Percentiles rank a stretch among this genome's conserved stretches.
phyloP scores from a whole-genome alignment of 1,140 invertebrate species.

The Proctacanthus coquilletti region DNA sequence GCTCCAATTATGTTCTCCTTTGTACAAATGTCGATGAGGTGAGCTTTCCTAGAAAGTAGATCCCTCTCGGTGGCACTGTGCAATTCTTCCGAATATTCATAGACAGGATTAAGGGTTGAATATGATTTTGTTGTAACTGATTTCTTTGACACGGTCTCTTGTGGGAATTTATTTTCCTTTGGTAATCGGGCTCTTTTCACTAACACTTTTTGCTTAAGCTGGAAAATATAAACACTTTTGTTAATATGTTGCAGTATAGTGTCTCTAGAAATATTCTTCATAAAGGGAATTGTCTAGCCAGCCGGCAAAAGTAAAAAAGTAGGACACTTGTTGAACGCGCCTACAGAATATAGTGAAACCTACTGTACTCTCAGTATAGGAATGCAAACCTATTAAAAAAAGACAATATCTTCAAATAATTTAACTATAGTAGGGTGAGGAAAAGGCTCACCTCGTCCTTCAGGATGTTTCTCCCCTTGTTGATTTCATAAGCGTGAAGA shows the following conservation, averaged over 20 bases:
- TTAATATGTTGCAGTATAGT: not conserved
- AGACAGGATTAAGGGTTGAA: conserved; percentile 25
- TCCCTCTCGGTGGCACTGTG: conserved; percentile 24
- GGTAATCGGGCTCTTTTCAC: conserved; percentile 10
- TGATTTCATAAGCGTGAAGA: conserved; percentile 21
- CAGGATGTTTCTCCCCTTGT: not conserved
- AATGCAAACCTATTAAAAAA: not conserved
- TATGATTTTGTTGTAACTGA: conserved; percentile 2
- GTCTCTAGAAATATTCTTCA: not conserved
- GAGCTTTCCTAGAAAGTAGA: conserved; percentile 13
- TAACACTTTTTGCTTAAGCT: conserved; percentile 9
- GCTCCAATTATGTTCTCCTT: conserved; percentile 19
- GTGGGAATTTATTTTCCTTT: conserved; percentile 2
- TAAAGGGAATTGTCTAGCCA: conserved; percentile 6
- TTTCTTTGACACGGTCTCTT: not conserved
- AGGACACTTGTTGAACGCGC: not conserved
- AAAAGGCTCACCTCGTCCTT: not conserved
- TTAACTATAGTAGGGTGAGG: not conserved
- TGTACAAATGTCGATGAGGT: conserved; percentile 16
- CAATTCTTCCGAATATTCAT: conserved; percentile 28
- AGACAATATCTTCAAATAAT: not conserved
- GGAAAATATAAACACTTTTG: not conserved
- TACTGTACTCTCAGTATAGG: not conserved
- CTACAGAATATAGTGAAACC: too few species aligned
- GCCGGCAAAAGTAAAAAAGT: conserved; percentile 16